Percentiles rank a stretch among this genome's conserved stretches.
Conservation (phyloP, 2,113 vertebrate genomes). For the Etia nguti region DNA sequence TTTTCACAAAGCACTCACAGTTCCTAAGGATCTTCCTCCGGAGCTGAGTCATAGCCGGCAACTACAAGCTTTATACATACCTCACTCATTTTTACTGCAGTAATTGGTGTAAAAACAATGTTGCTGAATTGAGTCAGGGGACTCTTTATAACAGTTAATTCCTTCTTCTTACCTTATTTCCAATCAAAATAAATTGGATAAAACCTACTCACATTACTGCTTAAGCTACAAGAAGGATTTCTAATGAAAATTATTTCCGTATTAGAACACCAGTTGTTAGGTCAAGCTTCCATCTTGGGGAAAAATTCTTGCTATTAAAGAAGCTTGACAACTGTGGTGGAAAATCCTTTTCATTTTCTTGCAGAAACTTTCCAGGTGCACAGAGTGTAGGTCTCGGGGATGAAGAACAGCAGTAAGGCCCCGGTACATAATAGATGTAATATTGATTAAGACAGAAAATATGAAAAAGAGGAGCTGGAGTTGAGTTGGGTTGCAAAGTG, state of each 20-base stretch:
- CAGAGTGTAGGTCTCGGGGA: too few relatives aligned
- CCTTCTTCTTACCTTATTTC: constrained; percentile 14
- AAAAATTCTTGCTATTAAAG: not conserved
- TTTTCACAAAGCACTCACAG: constrained; percentile 39
- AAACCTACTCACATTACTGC: not conserved
- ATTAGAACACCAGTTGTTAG: not conserved
- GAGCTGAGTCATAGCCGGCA: constrained; percentile 35
- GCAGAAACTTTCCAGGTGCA: not conserved
- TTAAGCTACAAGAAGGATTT: not conserved
- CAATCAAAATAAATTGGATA: constrained; percentile 4
- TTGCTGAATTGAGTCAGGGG: constrained; percentile 8
- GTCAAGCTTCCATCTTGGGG: not conserved
- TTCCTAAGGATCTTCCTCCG: constrained; percentile 6
- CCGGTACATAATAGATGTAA: not conserved
- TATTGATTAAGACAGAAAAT: not conserved
- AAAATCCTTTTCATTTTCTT: not conserved
- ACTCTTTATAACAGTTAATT: constrained; percentile 27
- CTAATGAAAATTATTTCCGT: not conserved
- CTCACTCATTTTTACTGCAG: constrained; percentile 37
- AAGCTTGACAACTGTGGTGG: not conserved
- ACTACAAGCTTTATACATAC: constrained; percentile 25
- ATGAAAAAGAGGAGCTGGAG: not conserved
- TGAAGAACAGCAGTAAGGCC: not conserved
- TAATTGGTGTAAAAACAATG: constrained; percentile 20
- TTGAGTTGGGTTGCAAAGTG: not conserved